Conservation (phyloP, 1,140 invertebrate species). For the Drosophila ogumai region DNA sequence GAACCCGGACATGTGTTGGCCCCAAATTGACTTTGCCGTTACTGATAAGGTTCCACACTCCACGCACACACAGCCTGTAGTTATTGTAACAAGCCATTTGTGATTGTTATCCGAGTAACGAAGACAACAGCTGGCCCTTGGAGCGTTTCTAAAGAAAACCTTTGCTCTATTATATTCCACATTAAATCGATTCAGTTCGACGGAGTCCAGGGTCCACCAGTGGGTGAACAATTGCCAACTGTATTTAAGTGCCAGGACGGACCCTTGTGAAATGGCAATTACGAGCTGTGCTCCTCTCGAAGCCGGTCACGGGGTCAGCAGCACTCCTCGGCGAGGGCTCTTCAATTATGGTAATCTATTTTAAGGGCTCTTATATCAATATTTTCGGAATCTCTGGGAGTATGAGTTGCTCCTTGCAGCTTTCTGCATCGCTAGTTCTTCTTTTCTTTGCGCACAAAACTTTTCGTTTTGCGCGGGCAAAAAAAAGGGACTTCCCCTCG, state of each 20-base stretch:
- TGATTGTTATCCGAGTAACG: slow-evolving; percentile 42
- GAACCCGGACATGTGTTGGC: slow-evolving; percentile 66
- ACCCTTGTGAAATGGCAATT: slow-evolving; percentile 33
- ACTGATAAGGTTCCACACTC: slow-evolving; percentile 42
- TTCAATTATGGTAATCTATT: slow-evolving; percentile 50
- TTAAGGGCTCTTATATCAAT: slow-evolving; percentile 41
- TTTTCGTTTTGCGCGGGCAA: not conserved
- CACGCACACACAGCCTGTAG: slow-evolving; percentile 7
- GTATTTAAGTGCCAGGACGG: slow-evolving; percentile 22
- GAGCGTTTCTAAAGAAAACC: slow-evolving; percentile 1
- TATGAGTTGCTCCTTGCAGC: slow-evolving; percentile 5
- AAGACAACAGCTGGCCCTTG: slow-evolving; percentile 40
- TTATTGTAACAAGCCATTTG: slow-evolving; percentile 49
- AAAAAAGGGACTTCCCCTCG: not conserved
- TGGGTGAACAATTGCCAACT: slow-evolving; percentile 8
- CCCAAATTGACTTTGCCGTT: slow-evolving; percentile 64
- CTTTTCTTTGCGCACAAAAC: not conserved
- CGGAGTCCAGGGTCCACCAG: not conserved
- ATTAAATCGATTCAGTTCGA: slow-evolving; percentile 16
- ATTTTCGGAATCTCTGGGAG: slow-evolving; percentile 8
- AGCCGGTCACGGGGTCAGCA: slow-evolving; percentile 36
- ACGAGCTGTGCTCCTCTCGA: not conserved
- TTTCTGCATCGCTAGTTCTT: not conserved
- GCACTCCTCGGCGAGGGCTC: slow-evolving; percentile 1
- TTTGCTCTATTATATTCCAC: slow-evolving; percentile 3